These are phyloP conservation scores for Ammospiza nelsoni DNA, from an alignment of 2,113 vertebrate species.

Conservation along the genomic window DNA sequence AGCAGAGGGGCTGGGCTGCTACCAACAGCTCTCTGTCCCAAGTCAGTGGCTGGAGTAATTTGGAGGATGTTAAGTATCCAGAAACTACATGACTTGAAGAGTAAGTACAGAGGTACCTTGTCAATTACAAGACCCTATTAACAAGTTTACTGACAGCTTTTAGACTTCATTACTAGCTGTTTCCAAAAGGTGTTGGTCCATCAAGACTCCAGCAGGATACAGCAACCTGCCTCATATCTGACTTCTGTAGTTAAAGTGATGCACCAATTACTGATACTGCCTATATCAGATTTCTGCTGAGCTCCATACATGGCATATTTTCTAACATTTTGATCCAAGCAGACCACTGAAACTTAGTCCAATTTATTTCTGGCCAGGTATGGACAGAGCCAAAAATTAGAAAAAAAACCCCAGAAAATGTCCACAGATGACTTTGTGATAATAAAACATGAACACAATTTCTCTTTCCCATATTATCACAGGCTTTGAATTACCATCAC, in stretches of 20 bases:
- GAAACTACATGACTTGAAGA: not conserved
- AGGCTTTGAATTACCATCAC: not conserved
- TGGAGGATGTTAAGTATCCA: slow-evolving; percentile 8
- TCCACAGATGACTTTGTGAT: not conserved
- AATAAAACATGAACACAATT: not conserved
- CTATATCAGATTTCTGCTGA: not conserved
- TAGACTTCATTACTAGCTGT: slow-evolving; percentile 30
- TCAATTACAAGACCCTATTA: not conserved
- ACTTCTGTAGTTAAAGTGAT: not conserved
- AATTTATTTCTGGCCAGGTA: not conserved
- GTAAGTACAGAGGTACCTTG: slow-evolving; percentile 28
- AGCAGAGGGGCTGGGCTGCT: not conserved
- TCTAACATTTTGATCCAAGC: not conserved
- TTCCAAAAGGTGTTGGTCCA: not conserved
- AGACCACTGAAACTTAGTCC: not conserved
- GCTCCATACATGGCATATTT: rapidly evolving
- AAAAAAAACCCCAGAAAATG: not conserved
- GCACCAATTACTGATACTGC: not conserved
- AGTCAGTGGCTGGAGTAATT: not conserved
- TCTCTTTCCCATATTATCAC: not conserved
- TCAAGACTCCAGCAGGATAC: not conserved
- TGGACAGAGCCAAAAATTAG: not conserved
- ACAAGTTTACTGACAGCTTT: not conserved
- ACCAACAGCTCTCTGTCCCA: not conserved
- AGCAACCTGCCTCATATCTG: not conserved